These are phyloP conservation scores for Danio albolineatus DNA, from an alignment of 2,797 vertebrate genomes.

Conservation along the genomic window DNA sequence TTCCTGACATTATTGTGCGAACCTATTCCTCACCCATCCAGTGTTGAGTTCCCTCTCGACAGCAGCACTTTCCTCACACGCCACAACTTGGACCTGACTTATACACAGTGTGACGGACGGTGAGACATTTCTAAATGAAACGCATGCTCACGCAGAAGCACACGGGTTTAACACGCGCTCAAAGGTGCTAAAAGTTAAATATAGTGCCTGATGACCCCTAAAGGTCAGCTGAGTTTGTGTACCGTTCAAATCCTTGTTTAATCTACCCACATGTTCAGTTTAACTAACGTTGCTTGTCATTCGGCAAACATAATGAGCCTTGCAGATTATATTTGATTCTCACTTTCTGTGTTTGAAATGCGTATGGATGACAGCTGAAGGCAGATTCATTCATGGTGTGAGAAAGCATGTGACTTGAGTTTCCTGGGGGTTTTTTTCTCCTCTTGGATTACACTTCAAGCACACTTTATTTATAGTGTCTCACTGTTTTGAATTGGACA, in stretches of 20 bases:
- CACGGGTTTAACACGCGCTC: background rate
- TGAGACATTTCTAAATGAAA: slow-evolving; percentile 60
- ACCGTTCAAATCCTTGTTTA: background rate
- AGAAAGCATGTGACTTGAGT: background rate
- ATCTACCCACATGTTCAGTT: background rate
- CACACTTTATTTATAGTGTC: slow-evolving; percentile 1
- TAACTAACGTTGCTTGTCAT: background rate
- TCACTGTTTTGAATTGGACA: background rate
- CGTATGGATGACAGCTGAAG: background rate
- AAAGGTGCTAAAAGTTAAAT: background rate
- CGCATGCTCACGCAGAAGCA: background rate
- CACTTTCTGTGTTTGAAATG: background rate
- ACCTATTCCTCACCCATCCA: slow-evolving; percentile 87
- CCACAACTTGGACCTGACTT: slow-evolving; percentile 90
- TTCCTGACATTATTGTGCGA: slow-evolving; percentile 89
- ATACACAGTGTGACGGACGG: slow-evolving; percentile 91
- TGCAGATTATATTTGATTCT: background rate
- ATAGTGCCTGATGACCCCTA: background rate
- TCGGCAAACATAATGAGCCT: background rate
- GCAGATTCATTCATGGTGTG: slow-evolving; percentile 9
- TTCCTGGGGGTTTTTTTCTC: background rate
- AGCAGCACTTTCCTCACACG: slow-evolving; percentile 85
- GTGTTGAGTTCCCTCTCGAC: slow-evolving; percentile 87
- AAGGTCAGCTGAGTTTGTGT: slow-evolving; percentile 22
- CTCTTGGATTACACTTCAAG: background rate